Evolutionary conservation across 2,797 vertebrate species (phyloP), one percentile per base, ranked within the genome.

Genomic region (Onychomys leucogaster): DNA sequence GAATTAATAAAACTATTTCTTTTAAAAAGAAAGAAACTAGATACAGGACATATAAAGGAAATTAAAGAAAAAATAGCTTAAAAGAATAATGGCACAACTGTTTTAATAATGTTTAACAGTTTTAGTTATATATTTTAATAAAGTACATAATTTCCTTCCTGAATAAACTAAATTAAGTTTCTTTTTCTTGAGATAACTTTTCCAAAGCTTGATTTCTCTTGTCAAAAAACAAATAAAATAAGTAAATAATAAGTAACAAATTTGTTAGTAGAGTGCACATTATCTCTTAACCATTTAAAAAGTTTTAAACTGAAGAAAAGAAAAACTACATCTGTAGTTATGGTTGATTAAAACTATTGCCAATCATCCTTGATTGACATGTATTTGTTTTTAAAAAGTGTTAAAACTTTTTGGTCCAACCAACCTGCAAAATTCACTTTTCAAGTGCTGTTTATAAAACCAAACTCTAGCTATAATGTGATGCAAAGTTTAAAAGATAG

Each of bases 391-490:
- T 59, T 59, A 23, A 55, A 41, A 81, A 93, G 91, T 71, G 71
- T 94, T 91, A 91, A 78, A 89, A 37, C 19, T 83, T 63, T 52
- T 29, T 57, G 81, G 77, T 52, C 25, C 43, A 93, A 61, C 23
- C 94, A 23, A 71, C 29, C 27, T 59, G 27, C 43, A 87, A 95
- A 91, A 90, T 0, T 0, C 80, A 77, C 37, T 82, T 9, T 0
- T 55, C 59, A 93, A 85, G 78, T 97, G 57, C 52, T 89, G 3
- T 89, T 90, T 92, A 94, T 65, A 97, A 73, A 78, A 43, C 69
- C 90, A 61, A 55, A 78, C 52, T 91, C 1, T n/a, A 89, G 21
- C 83, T 4, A 78, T 83, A 27, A 83, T 63, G 67, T 77, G n/a
- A 59, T 16, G 75, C 29, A 90, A 97, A 92, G 61, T 34, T 32